Percentiles rank a stretch among this genome's conserved stretches.
Conservation (phyloP, 2,888 invertebrate genomes). For the Tortricodes alternella region DNA sequence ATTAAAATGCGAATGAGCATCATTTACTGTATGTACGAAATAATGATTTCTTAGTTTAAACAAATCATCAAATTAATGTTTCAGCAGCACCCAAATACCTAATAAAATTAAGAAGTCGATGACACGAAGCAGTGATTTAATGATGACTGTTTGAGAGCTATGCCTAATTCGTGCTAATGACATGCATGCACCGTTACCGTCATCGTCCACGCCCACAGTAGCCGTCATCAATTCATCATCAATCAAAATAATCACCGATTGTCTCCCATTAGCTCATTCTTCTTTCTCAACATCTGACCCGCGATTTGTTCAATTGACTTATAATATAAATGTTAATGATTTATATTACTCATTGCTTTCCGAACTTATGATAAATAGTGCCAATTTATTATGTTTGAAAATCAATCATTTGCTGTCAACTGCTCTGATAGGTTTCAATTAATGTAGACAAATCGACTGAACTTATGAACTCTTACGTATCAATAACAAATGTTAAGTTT, state of each 20-base stretch:
- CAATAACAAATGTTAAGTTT: not conserved
- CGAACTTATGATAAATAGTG: conserved; percentile 5
- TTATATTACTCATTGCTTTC: conserved; percentile 4
- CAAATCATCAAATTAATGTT: not conserved
- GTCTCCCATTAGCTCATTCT: conserved; percentile 46
- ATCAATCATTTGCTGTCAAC: conserved; percentile 2
- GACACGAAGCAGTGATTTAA: conserved; percentile 1
- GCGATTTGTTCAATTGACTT: conserved; percentile 33
- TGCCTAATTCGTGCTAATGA: conserved; percentile 31
- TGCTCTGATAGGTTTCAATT: not conserved
- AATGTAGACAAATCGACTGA: conserved; percentile 9
- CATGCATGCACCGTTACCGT: conserved; percentile 46
- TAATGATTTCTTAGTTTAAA: too few relatives aligned
- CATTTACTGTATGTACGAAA: too few relatives aligned
- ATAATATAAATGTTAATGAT: conserved; percentile 21
- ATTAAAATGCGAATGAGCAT: too few relatives aligned
- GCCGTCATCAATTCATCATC: conserved; percentile 46
- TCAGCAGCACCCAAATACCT: not conserved
- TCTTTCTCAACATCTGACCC: conserved; percentile 31
- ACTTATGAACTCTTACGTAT: conserved; percentile 8
- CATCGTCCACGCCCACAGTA: conserved; percentile 44
- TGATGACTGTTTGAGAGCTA: conserved; percentile 7
- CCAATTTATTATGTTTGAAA: not conserved
- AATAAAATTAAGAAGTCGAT: conserved; percentile 4
- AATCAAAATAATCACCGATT: conserved; percentile 71